These are phyloP conservation scores for Benthosema pterotum DNA, from an alignment of 2,797 vertebrate genomes.

Conservation along the genomic window DNA sequence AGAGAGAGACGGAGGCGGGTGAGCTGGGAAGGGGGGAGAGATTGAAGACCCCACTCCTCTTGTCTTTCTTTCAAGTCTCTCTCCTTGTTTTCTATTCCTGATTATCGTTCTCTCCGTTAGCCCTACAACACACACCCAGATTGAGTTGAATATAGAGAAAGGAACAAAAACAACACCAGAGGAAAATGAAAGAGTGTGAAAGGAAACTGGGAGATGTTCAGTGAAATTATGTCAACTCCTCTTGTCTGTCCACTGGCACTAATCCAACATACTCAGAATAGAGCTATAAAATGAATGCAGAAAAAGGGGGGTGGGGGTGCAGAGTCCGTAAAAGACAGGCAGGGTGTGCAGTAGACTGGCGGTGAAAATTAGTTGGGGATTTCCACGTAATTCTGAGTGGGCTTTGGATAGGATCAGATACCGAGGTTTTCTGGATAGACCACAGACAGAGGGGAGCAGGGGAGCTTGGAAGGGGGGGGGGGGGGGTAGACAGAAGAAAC, in stretches of 20 bases:
- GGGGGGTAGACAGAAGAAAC: not conserved
- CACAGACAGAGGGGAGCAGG: not conserved
- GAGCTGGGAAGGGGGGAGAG: slow-evolving; percentile 72
- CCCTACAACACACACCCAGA: not conserved
- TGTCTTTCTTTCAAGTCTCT: slow-evolving; percentile 41
- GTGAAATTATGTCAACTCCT: not conserved
- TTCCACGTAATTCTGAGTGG: slow-evolving; percentile 51
- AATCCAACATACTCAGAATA: too few relatives aligned
- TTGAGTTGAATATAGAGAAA: not conserved
- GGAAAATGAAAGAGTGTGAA: slow-evolving; percentile 66
- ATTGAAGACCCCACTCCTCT: slow-evolving; percentile 35
- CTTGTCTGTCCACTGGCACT: too few relatives aligned
- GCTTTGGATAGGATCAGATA: slow-evolving; percentile 43
- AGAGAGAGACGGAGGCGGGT: slow-evolving; percentile 7
- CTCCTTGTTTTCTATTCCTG: slow-evolving; percentile 60
- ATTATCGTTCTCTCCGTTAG: slow-evolving; percentile 47
- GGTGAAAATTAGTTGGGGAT: slow-evolving; percentile 66
- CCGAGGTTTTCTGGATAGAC: too few relatives aligned
- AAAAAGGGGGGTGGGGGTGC: slow-evolving; percentile 47
- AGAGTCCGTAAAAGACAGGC: slow-evolving; percentile 53
- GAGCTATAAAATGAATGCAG: not conserved
- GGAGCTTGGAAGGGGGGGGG: slow-evolving; percentile 33
- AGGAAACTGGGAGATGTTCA: slow-evolving; percentile 46
- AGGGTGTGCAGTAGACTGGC: slow-evolving; percentile 67
- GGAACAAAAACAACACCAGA: slow-evolving; percentile 46